phyloP scores from a whole-genome alignment of 2,113 vertebrate genomes.

The Gulo gulo region DNA sequence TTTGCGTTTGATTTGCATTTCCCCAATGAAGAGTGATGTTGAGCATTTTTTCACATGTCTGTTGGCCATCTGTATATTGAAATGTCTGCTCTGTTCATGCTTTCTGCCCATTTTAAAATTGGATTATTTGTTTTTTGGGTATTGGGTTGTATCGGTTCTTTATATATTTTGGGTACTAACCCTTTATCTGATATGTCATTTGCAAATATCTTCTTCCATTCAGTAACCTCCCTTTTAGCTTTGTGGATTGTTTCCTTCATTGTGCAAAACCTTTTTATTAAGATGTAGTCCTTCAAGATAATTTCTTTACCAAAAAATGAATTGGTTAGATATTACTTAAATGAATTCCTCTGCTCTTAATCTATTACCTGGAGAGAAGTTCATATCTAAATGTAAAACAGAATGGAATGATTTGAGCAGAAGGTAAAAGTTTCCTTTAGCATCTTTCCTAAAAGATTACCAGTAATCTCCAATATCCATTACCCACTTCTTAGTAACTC shows the following conservation, averaged over 20 bases:
- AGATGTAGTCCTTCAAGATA: not conserved
- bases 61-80: not conserved
- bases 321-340: not conserved
- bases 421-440: not conserved
- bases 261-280: not conserved
- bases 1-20: not conserved
- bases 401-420: not conserved
- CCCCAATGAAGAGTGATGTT: not conserved
- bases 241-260: not conserved
- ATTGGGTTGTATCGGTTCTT: not conserved
- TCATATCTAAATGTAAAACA: not conserved
- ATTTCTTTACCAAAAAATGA: not conserved
- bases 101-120: not conserved
- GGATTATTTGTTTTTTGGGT: not conserved
- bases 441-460: not conserved
- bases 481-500: not conserved
- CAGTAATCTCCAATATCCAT: not conserved
- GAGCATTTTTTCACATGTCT: not conserved
- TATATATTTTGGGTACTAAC: not conserved
- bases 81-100: not conserved
- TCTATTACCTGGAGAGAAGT: not conserved
- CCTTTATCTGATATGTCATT: not conserved
- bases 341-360: not conserved
- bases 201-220: not conserved
- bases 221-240: not conserved